These are phyloP conservation scores for Sylvietta virens DNA, from an alignment of 2,113 vertebrate genomes.

Conservation along the genomic window DNA sequence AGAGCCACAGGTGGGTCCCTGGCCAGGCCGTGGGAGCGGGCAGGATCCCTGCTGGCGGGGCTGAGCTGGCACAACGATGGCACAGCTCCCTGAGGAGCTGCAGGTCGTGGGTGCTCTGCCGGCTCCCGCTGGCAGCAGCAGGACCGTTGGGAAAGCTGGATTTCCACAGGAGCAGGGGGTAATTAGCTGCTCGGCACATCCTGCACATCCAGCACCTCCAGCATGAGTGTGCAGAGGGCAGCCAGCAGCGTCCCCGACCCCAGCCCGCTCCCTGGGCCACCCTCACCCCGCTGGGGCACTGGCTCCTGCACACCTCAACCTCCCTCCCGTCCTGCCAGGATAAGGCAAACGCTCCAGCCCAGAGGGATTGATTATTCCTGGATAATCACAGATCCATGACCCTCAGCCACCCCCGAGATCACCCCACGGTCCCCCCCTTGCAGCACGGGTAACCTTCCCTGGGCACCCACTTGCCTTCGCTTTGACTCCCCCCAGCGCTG, in stretches of 20 bases:
- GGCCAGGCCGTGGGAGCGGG: not conserved
- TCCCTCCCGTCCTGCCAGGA: not conserved
- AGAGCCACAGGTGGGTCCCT: not conserved
- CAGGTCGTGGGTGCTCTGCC: accelerated
- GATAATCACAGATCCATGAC: not conserved
- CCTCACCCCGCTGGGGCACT: accelerated
- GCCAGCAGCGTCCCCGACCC: not conserved
- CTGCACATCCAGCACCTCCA: not conserved
- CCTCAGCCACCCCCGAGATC: too few species aligned
- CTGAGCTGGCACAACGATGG: not conserved
- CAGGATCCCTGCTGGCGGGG: not conserved
- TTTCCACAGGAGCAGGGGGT: not conserved
- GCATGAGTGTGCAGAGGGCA: not conserved
- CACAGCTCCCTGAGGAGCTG: not conserved
- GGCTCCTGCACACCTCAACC: not conserved
- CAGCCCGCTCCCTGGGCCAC: accelerated
- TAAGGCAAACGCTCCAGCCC: not conserved
- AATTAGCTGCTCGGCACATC: not conserved
- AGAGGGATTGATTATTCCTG: not conserved
- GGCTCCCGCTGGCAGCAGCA: not conserved
- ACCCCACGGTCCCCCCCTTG: accelerated
- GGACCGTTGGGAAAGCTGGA: not conserved
- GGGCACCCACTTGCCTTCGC: accelerated
- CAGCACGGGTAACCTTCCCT: not conserved
- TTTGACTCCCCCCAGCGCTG: accelerated